Base-by-base conservation (phyloP, 2,888 invertebrate genomes). In the Anthophora plumipes region DNA sequence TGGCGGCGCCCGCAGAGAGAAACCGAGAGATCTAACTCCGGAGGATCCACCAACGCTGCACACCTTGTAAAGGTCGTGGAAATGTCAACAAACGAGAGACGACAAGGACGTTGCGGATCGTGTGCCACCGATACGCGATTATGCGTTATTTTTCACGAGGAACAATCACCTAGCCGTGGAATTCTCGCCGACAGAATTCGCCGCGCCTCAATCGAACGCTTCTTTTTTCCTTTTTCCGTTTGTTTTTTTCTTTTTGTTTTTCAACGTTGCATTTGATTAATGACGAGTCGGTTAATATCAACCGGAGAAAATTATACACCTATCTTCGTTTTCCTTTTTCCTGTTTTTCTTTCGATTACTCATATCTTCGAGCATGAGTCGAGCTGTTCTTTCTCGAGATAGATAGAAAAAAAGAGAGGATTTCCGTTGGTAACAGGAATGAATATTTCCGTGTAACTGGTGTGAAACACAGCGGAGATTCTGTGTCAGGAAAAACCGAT, bases 41-140 rank as follows among this genome's bases (percentile, higher is more conserved):
- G 70, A 78, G 75, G 81, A 83, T 88, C 79, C 76, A 67, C 78
- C 74, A 74, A 81, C 75, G 68, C 63, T 41, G 12, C 70, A 59
- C 31, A 59, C 46, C 68, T 14, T 17, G 43, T 63, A 89, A 89
- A 89, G 89, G 89, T 89, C 85, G 85, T 82, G 77, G 77, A 89
- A 89, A 89, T 89, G 89, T 83, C 89, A 89, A 85, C 84, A 87
- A 85, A 86, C 79, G 75, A 68, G 78, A 73, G 61, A 60, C 72
- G 67, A 80, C 87, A 83, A 89, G 85, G 84, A 77, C 83, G 75
- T 71, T 69, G 67, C 43, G 48, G 69, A 77, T 63, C 57, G 75
- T 59, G 25, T 9, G n/a, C 60, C 43, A 54, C 31, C 61, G 43
- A 55, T 60, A 57, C 37, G 64, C 50, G 55, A 67, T 71, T 50